Evolutionary conservation across 2,888 invertebrate genomes (phyloP).

Genomic region (Dynastes hyllus): DNA sequence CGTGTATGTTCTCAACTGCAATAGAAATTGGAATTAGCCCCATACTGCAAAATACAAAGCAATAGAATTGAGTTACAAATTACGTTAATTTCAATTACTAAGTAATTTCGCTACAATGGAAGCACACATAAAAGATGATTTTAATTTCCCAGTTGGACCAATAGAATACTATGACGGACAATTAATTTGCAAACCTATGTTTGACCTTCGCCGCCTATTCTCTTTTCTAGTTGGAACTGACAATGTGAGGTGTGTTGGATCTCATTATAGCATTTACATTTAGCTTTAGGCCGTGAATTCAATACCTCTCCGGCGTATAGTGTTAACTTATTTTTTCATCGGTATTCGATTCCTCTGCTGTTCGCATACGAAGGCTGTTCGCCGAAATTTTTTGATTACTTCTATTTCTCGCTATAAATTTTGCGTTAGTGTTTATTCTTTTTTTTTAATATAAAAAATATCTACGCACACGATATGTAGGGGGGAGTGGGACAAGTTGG

Average conservation of each 20-base stretch:
- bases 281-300: conserved; percentile 60
- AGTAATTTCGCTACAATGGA: conserved; percentile 46
- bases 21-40: background rate
- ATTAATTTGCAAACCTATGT: conserved; percentile 58
- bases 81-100: conserved; percentile 45
- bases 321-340: conserved; percentile 38
- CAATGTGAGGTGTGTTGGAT: conserved; percentile 62
- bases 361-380: background rate
- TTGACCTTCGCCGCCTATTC: conserved; percentile 60
- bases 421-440: background rate
- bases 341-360: conserved; percentile 1
- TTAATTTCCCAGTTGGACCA: conserved; percentile 46
- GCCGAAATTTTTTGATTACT: conserved; percentile 9
- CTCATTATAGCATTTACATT: conserved; percentile 58
- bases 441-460: background rate
- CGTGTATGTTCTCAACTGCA: background rate
- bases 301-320: conserved; percentile 48
- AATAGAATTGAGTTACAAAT: conserved; percentile 21
- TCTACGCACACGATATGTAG: no score
- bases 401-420: background rate
- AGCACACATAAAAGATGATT: conserved; percentile 46
- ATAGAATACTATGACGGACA: conserved; percentile 53
- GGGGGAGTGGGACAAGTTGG: no score
- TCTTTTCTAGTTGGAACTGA: conserved; percentile 57
- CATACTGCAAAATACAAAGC: conserved; percentile 20